Conservation (phyloP, 2,888 invertebrate species). For the Pristionchus arcanus region DNA sequence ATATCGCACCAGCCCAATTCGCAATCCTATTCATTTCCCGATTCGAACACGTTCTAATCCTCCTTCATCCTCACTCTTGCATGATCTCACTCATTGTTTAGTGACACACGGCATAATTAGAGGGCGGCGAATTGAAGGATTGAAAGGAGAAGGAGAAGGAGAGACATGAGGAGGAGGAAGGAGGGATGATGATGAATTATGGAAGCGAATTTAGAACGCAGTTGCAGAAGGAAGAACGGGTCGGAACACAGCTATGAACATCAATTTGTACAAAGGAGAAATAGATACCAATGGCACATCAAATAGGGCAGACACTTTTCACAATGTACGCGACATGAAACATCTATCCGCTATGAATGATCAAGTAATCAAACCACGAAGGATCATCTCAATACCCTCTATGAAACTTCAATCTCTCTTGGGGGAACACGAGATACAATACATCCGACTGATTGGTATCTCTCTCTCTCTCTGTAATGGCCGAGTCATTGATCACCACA, state of each 20-base stretch:
- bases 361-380: too few relatives aligned
- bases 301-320: too few relatives aligned
- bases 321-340: neutral
- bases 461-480: neutral
- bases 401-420: neutral
- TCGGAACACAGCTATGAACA: neutral
- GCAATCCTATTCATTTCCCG: too few relatives aligned
- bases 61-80: neutral
- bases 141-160: neutral
- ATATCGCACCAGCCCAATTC: too few relatives aligned
- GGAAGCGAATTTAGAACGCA: neutral
- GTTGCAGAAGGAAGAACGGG: neutral
- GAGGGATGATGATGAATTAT: conserved; percentile 41
- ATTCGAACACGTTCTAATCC: conserved; percentile 29
- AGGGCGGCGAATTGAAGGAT: conserved; percentile 28
- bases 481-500: conserved; percentile 29
- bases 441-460: conserved; percentile 10
- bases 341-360: neutral
- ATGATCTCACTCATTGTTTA: conserved; percentile 22
- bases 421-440: neutral
- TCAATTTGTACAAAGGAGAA: too few relatives aligned
- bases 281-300: too few relatives aligned
- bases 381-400: neutral
- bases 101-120: conserved; percentile 50
- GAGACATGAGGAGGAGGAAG: neutral